These are phyloP conservation scores for Holothuria leucospilota DNA, from an alignment of 53 echinoderm and acorn worm species.

Conservation along the genomic window DNA sequence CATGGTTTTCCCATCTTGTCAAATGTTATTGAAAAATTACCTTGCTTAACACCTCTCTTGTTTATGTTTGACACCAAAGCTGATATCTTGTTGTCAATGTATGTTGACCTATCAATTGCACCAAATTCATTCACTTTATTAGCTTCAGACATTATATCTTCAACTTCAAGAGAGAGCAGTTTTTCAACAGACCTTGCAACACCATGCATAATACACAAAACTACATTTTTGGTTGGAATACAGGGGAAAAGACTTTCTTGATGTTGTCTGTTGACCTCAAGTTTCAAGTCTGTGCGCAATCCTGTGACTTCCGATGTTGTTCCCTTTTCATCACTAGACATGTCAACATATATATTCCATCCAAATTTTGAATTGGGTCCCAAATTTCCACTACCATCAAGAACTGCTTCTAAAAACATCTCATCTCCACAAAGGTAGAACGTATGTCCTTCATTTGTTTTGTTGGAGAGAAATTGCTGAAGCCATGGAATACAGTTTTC, in stretches of 20 bases:
- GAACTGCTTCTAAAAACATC: too few relatives aligned
- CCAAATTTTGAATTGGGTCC: slow-evolving; percentile 65
- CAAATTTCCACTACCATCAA: slow-evolving; percentile 51
- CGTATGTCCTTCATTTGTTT: not conserved
- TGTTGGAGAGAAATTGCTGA: not conserved
- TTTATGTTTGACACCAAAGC: slow-evolving; percentile 23
- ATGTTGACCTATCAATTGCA: not conserved
- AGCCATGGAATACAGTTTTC: slow-evolving; percentile 20
- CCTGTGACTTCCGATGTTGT: slow-evolving; percentile 40
- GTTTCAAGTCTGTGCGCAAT: slow-evolving; percentile 26
- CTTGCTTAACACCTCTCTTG: slow-evolving; percentile 26
- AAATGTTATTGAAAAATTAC: slow-evolving; percentile 8
- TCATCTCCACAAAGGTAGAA: too few relatives aligned
- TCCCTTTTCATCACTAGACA: slow-evolving; percentile 42
- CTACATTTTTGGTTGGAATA: not conserved
- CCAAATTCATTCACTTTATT: slow-evolving; percentile 33
- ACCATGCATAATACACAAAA: slow-evolving; percentile 13
- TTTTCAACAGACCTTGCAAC: slow-evolving; percentile 63
- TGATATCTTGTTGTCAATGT: not conserved
- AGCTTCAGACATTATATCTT: slow-evolving; percentile 40
- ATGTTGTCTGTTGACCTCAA: slow-evolving; percentile 19
- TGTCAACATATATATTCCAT: slow-evolving; percentile 73
- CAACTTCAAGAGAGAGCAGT: slow-evolving; percentile 62
- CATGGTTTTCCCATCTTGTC: slow-evolving; percentile 1
- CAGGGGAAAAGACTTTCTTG: not conserved